These are phyloP conservation scores for Prorops nasuta DNA, from an alignment of 1,140 invertebrate species.

Conservation along the genomic window DNA sequence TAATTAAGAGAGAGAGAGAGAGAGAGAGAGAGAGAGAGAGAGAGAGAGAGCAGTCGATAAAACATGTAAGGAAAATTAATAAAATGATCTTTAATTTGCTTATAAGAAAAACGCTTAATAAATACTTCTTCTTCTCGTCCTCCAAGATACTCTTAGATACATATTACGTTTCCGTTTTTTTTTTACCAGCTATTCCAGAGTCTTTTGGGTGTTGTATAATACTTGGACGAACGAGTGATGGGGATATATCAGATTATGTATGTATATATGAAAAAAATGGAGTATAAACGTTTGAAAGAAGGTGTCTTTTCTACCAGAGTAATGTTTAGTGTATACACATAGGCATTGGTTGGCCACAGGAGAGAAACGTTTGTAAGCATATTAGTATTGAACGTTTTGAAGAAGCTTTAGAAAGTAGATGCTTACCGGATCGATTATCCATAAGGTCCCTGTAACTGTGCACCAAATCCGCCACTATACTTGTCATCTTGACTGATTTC, in stretches of 20 bases:
- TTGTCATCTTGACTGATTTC: constrained; percentile 63
- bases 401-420: background rate
- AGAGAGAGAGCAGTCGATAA: too few species aligned
- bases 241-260: background rate
- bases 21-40: too few species aligned
- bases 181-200: too few species aligned
- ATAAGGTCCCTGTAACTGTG: constrained; percentile 76
- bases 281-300: background rate
- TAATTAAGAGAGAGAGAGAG: too few species aligned
- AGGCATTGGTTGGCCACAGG: background rate
- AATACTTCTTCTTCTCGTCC: too few species aligned
- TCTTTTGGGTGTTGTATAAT: too few species aligned
- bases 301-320: background rate
- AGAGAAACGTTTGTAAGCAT: background rate
- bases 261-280: background rate
- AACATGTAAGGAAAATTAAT: too few species aligned
- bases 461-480: constrained; percentile 65
- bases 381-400: background rate
- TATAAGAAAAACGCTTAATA: too few species aligned
- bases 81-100: too few species aligned
- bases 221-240: too few species aligned
- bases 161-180: too few species aligned
- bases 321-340: background rate
- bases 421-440: constrained; percentile 78
- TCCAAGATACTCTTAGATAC: too few species aligned